Base-by-base conservation (phyloP, 1,140 invertebrate species). In the Micrasema longulum region DNA sequence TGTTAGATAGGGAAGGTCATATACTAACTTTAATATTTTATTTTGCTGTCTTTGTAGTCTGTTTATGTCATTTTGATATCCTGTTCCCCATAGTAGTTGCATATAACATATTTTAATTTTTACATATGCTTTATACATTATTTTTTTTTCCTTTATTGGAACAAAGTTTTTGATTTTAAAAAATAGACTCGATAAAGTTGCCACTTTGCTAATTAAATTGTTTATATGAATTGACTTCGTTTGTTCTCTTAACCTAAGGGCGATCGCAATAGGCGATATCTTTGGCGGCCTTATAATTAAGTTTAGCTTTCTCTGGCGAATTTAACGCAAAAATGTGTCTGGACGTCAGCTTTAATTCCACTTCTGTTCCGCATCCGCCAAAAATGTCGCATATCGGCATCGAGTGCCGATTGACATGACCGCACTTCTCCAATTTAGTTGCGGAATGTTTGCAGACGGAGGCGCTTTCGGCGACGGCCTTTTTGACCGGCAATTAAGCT, bases 401-500 rank as follows among this genome's bases (percentile, higher is more conserved):
- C 23, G 43, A 22, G 12, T 31, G 11, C 22, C 60, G 60, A 64
- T 64, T 16, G 43, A 64, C 60, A 47, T 26, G 60, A 35, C 60
- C 60, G 60, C 43, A 26, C 12, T 64, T 45, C 22, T 45, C 60
- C 60, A 64, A 64, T 64, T 64, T 64, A 45, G 60, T 64, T 64
- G 38, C 47, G 60, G 60, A 64, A 64, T 64, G 60, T 47, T 64
- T 31, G 22, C 60, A 47, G 60, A 47, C 26, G 14, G 23, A 11
- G 60, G 22, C 23, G 22, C 60, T 64, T 64, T 64, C 43, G 41
- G 26, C 38, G 60, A 64, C 60, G 43, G 60, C 43, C 60, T 64
- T 47, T 64, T 64, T 23, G 60, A 64, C 60, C 20, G 60, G 60
- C 60, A 64, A 64, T 64, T 64, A 64, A 64, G 60, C 60, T 64